A percentile compares a stretch with the other conserved stretches of the same genome.
Evolutionary conservation across 1,140 invertebrate genomes (phyloP).

Genomic region (Spodoptera frugiperda): DNA sequence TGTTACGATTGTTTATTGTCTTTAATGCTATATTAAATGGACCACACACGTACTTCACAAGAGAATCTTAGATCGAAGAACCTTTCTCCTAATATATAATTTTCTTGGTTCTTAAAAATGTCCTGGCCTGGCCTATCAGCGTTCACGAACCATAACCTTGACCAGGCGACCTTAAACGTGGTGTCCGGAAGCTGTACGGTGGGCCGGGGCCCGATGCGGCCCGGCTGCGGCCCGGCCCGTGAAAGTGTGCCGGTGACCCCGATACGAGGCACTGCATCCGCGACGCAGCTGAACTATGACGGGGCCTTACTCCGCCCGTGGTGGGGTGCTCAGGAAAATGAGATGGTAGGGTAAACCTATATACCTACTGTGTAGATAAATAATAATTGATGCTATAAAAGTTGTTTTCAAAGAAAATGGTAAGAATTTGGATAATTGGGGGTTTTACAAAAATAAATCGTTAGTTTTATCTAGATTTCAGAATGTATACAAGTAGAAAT

Average conservation of each 20-base stretch:
- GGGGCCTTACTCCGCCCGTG: neutral
- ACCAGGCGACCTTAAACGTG: slow-evolving; percentile 59
- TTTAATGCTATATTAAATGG: too few species aligned
- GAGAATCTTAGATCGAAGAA: neutral
- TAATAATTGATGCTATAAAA: too few species aligned
- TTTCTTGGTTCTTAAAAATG: neutral
- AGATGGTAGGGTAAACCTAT: neutral
- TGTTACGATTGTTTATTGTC: too few species aligned
- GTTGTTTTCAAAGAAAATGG: too few species aligned
- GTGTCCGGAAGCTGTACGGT: slow-evolving; percentile 49
- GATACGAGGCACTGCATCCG: slow-evolving; percentile 65
- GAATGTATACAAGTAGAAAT: too few species aligned
- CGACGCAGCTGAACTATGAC: slow-evolving; percentile 35
- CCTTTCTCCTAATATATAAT: neutral
- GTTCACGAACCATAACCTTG: slow-evolving; percentile 64
- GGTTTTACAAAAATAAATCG: too few species aligned
- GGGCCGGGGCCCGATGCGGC: neutral
- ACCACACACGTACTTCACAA: neutral
- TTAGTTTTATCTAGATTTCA: too few species aligned
- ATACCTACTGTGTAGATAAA: too few species aligned
- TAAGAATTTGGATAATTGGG: too few species aligned
- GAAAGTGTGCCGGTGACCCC: slow-evolving; percentile 66
- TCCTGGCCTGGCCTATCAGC: slow-evolving; percentile 16
- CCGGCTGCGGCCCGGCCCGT: slow-evolving; percentile 7
- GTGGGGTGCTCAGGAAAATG: neutral